Evolutionary conservation across 2,113 vertebrate species (phyloP).

Genomic region (Pseudois nayaur): DNA sequence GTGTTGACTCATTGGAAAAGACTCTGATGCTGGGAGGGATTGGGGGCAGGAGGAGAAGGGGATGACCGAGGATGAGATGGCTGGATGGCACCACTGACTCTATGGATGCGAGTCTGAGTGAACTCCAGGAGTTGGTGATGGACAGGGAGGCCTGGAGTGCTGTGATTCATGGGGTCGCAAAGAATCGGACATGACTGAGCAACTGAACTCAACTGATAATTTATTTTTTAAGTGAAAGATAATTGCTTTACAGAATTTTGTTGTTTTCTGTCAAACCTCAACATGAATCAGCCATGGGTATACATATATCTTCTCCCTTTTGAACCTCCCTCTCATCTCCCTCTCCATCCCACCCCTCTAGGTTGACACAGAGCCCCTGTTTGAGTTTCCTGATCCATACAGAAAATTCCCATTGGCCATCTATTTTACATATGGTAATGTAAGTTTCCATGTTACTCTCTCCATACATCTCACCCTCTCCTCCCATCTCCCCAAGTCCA

Average conservation of each 20-base stretch:
- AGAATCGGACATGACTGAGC: too few species aligned
- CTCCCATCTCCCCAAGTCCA: background rate
- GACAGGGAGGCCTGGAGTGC: too few species aligned
- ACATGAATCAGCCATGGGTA: background rate
- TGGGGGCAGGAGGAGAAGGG: too few species aligned
- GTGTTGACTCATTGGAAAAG: too few species aligned
- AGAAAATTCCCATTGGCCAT: background rate
- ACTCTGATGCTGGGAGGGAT: too few species aligned
- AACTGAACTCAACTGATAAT: too few species aligned
- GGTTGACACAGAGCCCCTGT: background rate
- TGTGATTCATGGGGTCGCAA: too few species aligned
- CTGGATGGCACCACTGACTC: too few species aligned
- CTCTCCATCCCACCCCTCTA: background rate
- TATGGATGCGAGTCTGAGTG: too few species aligned
- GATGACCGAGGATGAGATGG: fast-evolving
- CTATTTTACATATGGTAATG: background rate
- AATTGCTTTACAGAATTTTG: background rate
- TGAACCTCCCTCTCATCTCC: background rate
- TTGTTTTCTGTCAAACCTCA: background rate
- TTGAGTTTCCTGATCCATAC: background rate
- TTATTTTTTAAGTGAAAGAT: background rate
- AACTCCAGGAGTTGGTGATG: too few species aligned
- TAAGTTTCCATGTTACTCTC: background rate
- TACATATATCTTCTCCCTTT: background rate
- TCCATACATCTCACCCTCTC: background rate